phyloP scores from a whole-genome alignment of 2,888 invertebrate species.

The Beris chalybata region DNA sequence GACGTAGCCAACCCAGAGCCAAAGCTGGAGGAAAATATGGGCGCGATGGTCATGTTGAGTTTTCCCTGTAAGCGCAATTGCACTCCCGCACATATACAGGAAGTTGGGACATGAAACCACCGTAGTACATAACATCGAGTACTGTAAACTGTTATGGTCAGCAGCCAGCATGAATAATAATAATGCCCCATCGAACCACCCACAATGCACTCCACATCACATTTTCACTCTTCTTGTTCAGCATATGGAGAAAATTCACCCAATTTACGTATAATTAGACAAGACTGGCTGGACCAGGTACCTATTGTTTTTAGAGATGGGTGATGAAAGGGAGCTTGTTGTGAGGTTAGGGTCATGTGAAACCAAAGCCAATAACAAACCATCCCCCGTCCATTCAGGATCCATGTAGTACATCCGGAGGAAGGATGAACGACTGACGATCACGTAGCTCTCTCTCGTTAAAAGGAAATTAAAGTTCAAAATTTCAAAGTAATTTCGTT shows the following conservation, averaged over 20 bases:
- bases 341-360: too few species aligned
- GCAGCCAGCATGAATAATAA: conserved; percentile 26
- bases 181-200: conserved; percentile 5
- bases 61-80: neutral
- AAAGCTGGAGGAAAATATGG: neutral
- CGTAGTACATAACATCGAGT: too few species aligned
- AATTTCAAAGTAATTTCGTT: conserved; percentile 24
- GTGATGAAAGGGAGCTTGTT: too few species aligned
- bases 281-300: too few species aligned
- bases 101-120: conserved; percentile 20
- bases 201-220: neutral
- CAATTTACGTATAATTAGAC: conserved; percentile 10
- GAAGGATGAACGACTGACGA: too few species aligned
- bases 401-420: too few species aligned
- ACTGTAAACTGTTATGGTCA: conserved; percentile 19
- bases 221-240: too few species aligned
- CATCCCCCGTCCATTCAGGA: too few species aligned
- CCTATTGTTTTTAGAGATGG: too few species aligned
- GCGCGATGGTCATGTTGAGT: neutral
- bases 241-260: conserved; percentile 4
- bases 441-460: neutral
- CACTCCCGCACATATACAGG: conserved; percentile 9
- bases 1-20: neutral
- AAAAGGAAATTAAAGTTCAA: conserved; percentile 29
- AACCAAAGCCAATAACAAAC: too few species aligned